Percentiles rank a stretch among this genome's conserved stretches.
These are phyloP conservation scores for Hippocampus comes DNA, from an alignment of 2,113 vertebrate species.

Conservation along the genomic window DNA sequence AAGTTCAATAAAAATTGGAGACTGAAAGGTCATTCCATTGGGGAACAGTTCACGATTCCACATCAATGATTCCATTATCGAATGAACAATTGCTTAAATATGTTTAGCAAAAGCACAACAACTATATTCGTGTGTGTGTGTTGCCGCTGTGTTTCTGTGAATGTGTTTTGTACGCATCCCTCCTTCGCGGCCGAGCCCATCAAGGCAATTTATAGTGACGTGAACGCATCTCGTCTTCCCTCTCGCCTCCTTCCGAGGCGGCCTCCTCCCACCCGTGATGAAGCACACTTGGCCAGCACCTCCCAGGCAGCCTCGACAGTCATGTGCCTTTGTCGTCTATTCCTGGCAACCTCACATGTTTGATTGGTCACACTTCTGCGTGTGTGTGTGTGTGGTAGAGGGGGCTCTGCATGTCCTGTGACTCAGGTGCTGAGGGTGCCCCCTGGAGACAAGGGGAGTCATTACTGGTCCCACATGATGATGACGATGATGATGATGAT, in stretches of 20 bases:
- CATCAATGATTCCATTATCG: slow-evolving; percentile 9
- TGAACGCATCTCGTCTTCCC: slow-evolving; percentile 15
- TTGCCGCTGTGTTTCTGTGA: neutral
- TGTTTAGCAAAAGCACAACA: neutral
- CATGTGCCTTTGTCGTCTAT: slow-evolving; percentile 57
- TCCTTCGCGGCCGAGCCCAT: slow-evolving; percentile 8
- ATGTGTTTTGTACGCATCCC: slow-evolving; percentile 1
- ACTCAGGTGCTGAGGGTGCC: slow-evolving; percentile 62
- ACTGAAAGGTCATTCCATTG: neutral
- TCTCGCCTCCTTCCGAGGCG: slow-evolving; percentile 12
- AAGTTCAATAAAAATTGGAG: too few species aligned
- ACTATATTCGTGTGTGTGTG: neutral
- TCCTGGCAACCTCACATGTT: slow-evolving; percentile 55
- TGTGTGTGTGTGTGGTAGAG: neutral
- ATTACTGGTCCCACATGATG: slow-evolving; percentile 38
- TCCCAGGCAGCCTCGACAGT: slow-evolving; percentile 52
- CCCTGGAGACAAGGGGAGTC: slow-evolving; percentile 61
- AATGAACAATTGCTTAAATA: slow-evolving; percentile 12
- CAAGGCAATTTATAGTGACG: slow-evolving; percentile 18
- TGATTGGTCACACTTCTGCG: slow-evolving; percentile 44
- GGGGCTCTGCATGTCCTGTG: slow-evolving; percentile 31
- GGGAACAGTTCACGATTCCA: slow-evolving; percentile 6
- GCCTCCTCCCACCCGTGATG: slow-evolving; percentile 13
- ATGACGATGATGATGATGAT: slow-evolving; percentile 11
- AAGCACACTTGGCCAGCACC: slow-evolving; percentile 33